Percentiles rank a stretch among this genome's conserved stretches.
phyloP scores from a whole-genome alignment of 2,888 invertebrate species.

The Synanthedon formicaeformis region DNA sequence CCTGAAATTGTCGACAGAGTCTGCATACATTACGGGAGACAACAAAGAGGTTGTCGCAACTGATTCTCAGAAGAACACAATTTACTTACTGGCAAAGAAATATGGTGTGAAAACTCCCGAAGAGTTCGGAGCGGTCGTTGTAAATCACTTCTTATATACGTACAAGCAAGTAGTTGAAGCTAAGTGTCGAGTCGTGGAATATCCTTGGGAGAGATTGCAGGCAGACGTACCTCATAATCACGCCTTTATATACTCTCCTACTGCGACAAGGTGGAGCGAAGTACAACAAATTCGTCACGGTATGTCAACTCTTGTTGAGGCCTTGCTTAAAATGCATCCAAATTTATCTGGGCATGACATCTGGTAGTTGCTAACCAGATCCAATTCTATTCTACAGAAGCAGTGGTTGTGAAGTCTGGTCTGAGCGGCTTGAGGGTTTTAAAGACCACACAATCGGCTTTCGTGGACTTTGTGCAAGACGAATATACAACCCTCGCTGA shows the following conservation, averaged over 20 bases:
- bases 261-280: constrained; percentile 75
- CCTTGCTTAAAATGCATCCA: not conserved
- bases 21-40: constrained; percentile 80
- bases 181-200: constrained; percentile 77
- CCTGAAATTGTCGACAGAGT: constrained; percentile 75
- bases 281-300: constrained; percentile 77
- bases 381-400: constrained; percentile 30
- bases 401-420: constrained; percentile 75
- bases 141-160: constrained; percentile 79
- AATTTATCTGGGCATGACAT: not conserved
- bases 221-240: constrained; percentile 75
- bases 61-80: constrained; percentile 86
- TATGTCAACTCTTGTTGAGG: constrained; percentile 35
- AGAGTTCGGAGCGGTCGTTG: constrained; percentile 79
- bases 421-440: constrained; percentile 78
- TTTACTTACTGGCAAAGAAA: constrained; percentile 82
- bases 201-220: constrained; percentile 80
- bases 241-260: constrained; percentile 79
- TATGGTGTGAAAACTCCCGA: constrained; percentile 82
- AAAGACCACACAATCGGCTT: constrained; percentile 86
- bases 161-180: constrained; percentile 81
- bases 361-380: not conserved
- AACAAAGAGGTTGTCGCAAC: constrained; percentile 85
- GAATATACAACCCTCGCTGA: constrained; percentile 83
- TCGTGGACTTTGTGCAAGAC: constrained; percentile 83